A percentile compares a stretch with the other conserved stretches of the same genome.
Evolutionary conservation across 2,888 invertebrate genomes (phyloP).

Genomic region (Erannis defoliaria): DNA sequence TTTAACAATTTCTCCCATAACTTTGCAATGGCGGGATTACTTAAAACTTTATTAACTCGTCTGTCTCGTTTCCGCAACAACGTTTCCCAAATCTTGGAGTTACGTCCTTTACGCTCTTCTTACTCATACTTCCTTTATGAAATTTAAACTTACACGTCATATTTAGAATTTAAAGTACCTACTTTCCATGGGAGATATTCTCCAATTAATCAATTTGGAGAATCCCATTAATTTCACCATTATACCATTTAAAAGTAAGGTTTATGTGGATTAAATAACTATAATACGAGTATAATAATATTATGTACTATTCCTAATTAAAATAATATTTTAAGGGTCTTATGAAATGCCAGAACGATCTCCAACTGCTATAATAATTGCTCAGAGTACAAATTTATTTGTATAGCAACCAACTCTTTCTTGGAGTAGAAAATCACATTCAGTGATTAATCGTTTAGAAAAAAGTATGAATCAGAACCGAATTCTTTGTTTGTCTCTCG

Average conservation of each 20-base stretch:
- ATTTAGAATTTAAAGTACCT: constrained; percentile 43
- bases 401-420: constrained; percentile 1
- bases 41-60: constrained; percentile 71
- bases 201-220: no score
- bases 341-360: no score
- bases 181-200: no score
- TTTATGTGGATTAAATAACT: no score
- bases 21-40: constrained; percentile 57
- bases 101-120: constrained; percentile 60
- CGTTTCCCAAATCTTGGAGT: constrained; percentile 57
- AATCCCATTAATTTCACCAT: no score
- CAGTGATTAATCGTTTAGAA: constrained; percentile 24
- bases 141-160: constrained; percentile 56
- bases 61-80: constrained; percentile 61
- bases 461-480: constrained; percentile 30
- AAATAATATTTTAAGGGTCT: no score
- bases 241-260: no score
- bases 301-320: no score
- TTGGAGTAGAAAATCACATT: constrained; percentile 14
- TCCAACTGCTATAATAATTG: no score
- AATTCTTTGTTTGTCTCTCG: constrained; percentile 31
- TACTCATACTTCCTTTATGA: constrained; percentile 59
- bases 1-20: constrained; percentile 57
- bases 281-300: no score
- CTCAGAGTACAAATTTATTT: not conserved